These are phyloP conservation scores for Caenorhabditis plicata DNA, from an alignment of 2,888 invertebrate species.

Conservation along the genomic window DNA sequence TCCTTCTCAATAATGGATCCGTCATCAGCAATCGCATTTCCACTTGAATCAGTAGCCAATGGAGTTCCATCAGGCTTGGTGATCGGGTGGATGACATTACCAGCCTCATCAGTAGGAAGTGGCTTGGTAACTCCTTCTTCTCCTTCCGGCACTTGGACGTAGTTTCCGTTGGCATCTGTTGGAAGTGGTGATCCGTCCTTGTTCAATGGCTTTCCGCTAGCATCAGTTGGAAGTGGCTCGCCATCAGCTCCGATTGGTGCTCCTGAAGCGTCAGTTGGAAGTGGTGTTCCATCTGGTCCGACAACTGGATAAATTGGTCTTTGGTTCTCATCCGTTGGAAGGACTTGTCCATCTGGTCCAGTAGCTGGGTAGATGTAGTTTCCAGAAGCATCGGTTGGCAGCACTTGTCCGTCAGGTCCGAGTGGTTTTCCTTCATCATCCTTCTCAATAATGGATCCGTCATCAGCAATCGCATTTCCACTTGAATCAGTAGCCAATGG, in stretches of 20 bases:
- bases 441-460: not conserved
- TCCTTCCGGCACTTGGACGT: constrained; percentile 30
- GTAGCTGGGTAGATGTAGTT: constrained; percentile 21
- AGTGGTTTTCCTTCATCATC: constrained; percentile 10
- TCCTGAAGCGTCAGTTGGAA: constrained; percentile 17
- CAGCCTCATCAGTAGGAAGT: constrained; percentile 16
- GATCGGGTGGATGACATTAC: constrained; percentile 21
- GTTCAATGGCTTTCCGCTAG: constrained; percentile 2
- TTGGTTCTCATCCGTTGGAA: constrained; percentile 34
- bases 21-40: constrained; percentile 15
- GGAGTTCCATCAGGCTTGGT: constrained; percentile 22
- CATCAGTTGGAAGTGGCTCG: constrained; percentile 7
- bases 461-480: constrained; percentile 2
- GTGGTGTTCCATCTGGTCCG: constrained; percentile 8
- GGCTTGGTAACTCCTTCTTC: constrained; percentile 4
- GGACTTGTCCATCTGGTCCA: constrained; percentile 14
- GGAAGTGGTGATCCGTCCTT: constrained; percentile 43
- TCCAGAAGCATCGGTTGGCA: constrained; percentile 33
- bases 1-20: constrained; percentile 18
- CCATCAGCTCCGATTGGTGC: constrained; percentile 10
- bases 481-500: constrained; percentile 16
- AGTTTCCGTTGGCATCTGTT: constrained; percentile 39
- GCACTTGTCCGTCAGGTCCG: constrained; percentile 9
- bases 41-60: constrained; percentile 28
- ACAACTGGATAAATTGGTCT: constrained; percentile 24